Conservation (phyloP, 2,888 invertebrate species). For the Microctonus hyperodae region DNA sequence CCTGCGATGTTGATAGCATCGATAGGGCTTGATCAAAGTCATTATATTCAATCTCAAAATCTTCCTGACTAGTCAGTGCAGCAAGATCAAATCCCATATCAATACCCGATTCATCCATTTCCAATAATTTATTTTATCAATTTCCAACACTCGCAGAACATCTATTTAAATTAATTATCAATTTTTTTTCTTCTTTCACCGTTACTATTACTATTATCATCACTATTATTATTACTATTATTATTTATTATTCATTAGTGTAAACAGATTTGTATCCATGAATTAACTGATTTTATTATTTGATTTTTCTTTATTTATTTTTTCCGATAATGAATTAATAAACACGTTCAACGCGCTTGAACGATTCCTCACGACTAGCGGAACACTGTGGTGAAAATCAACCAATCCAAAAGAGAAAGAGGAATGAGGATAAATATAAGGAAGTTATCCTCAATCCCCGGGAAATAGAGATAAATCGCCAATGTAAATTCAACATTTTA, state of each 20-base stretch:
- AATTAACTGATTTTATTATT: not conserved
- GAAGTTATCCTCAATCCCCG: conserved; percentile 37
- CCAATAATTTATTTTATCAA: conserved; percentile 23
- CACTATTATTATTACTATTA: too few relatives aligned
- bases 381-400: conserved; percentile 2
- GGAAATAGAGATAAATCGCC: conserved; percentile 22
- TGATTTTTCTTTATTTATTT: not conserved
- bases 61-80: conserved; percentile 64
- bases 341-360: conserved; percentile 9
- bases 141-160: not conserved
- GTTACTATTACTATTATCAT: too few relatives aligned
- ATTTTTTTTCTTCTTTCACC: not conserved
- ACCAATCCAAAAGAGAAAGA: conserved; percentile 1
- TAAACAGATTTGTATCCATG: too few relatives aligned
- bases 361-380: conserved; percentile 15
- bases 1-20: conserved; percentile 66
- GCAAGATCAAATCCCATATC: conserved; percentile 73
- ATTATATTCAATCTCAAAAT: conserved; percentile 64
- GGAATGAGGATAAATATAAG: conserved; percentile 14
- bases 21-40: conserved; percentile 68
- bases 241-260: too few relatives aligned
- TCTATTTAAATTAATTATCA: not conserved
- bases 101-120: conserved; percentile 72
- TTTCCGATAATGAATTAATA: not conserved
- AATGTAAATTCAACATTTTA: conserved; percentile 1